Evolutionary conservation across 35 echinoderm and acorn worm species (phyloP), one percentile per base, ranked within the genome.

Genomic region (Eucidaris tribuloides): DNA sequence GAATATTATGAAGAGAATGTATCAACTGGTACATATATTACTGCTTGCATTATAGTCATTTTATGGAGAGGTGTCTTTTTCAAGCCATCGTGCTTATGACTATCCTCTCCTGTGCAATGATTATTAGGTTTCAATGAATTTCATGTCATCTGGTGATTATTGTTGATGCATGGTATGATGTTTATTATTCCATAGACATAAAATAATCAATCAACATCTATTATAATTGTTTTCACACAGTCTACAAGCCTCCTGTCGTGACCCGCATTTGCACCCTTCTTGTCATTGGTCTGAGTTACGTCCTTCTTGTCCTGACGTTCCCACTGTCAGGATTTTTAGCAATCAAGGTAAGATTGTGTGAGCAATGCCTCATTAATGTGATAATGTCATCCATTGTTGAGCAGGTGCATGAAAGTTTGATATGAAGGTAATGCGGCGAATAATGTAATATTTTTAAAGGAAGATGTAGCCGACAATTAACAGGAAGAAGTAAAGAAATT

Each of bases 281-380:
- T 6, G 86, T 94, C 11, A 62, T 85, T 66, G 7, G 80, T 22
- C 46, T 94, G 14, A 81, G 82, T 65, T 89, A 35, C 49, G 15
- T 89, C 1, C 38, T 94, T 31, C 46, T 94, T 3, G 18, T 94
- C 17, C 43, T 94, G 7, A 94, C 91, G 2, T 94, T 94, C 46
- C 91, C 91, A 49, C 49, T 94, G 4, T 79, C 91, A 30, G 81
- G 85, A 68, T 89, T 71, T 68, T 28, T 94, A 50, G 81, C 80
- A 4, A 55, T 93, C 11, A 88, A 88, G 91, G 89, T 91, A 85
- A 77, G 83, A 39, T 43, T 15, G 15, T 1, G n/a, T 37, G 15
- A 35, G 36, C 20, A 20, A 41, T 48, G 76, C 30, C 33, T 33
- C 23, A n/a, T 74, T 41, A 6, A 14, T 74, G 35, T 58, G 19